phyloP scores from a whole-genome alignment of 1,140 invertebrate species.

The Pogonognathellus flavescens region DNA sequence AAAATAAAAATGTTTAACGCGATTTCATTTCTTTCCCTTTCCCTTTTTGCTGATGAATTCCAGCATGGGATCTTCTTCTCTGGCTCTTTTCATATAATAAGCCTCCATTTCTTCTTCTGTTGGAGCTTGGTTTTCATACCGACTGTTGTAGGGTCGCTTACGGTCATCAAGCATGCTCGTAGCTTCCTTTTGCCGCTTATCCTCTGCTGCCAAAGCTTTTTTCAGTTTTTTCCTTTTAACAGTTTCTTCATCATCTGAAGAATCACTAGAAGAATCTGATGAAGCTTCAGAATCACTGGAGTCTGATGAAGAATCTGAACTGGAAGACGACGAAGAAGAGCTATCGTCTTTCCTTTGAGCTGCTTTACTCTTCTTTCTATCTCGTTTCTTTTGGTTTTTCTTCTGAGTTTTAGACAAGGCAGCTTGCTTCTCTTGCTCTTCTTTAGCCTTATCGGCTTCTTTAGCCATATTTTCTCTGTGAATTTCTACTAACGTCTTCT shows the following conservation, averaged over 20 bases:
- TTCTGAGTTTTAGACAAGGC: slow-evolving; percentile 73
- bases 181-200: slow-evolving; percentile 75
- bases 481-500: slow-evolving; percentile 71
- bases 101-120: slow-evolving; percentile 95
- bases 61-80: slow-evolving; percentile 93
- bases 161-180: slow-evolving; percentile 85
- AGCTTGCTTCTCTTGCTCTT: slow-evolving; percentile 70
- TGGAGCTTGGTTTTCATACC: slow-evolving; percentile 84
- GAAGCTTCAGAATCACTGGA: slow-evolving; percentile 52
- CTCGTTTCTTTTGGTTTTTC: slow-evolving; percentile 67
- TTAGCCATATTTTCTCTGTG: slow-evolving; percentile 72
- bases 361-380: slow-evolving; percentile 54
- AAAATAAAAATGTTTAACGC: neutral
- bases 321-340: slow-evolving; percentile 33
- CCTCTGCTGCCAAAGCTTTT: slow-evolving; percentile 78
- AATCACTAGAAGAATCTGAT: slow-evolving; percentile 13
- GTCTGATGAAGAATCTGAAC: slow-evolving; percentile 25
- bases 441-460: slow-evolving; percentile 35
- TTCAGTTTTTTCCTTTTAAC: slow-evolving; percentile 68
- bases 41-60: slow-evolving; percentile 68
- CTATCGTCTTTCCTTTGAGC: slow-evolving; percentile 4
- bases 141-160: slow-evolving; percentile 92
- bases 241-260: slow-evolving; percentile 69
- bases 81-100: slow-evolving; percentile 85
- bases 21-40: slow-evolving; percentile 50